Percentiles rank a stretch among this genome's conserved stretches.
Conservation (phyloP, 2,888 invertebrate genomes). For the Protophormia terraenovae region DNA sequence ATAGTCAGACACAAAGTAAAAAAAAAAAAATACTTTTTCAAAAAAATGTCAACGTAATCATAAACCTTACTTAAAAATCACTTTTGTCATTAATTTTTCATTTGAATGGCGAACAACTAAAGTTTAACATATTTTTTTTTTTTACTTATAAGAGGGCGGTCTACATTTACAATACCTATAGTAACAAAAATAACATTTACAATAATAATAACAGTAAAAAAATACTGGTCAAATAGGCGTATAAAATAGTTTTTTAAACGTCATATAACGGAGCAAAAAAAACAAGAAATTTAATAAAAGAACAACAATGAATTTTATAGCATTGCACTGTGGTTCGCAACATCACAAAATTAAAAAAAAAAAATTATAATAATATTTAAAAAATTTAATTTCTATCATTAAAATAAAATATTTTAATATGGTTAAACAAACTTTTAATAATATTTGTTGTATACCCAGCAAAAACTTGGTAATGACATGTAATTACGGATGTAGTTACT, state of each 20-base stretch:
- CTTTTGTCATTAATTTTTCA: conserved; percentile 70
- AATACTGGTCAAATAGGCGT: conserved; percentile 34
- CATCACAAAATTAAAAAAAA: no score
- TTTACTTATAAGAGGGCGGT: conserved; percentile 8
- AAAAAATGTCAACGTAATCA: conserved; percentile 66
- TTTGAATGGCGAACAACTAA: conserved; percentile 50
- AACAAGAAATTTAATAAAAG: not conserved
- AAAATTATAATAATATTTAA: no score
- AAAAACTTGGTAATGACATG: no score
- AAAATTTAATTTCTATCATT: no score
- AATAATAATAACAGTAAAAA: conserved; percentile 2
- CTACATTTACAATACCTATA: not conserved
- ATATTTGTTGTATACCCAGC: no score
- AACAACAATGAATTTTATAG: not conserved
- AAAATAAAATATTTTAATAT: no score
- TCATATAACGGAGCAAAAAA: not conserved
- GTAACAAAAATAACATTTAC: not conserved
- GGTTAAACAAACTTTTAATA: no score
- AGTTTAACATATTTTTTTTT: not conserved
- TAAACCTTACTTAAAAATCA: conserved; percentile 69
- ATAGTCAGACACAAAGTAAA: conserved; percentile 33
- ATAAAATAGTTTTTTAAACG: conserved; percentile 26
- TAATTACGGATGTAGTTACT: no score
- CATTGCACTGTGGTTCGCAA: not conserved
- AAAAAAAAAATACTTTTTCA: conserved; percentile 8